Conservation (phyloP, 2,797 vertebrate species). For the Spinibarbus caldwelli region DNA sequence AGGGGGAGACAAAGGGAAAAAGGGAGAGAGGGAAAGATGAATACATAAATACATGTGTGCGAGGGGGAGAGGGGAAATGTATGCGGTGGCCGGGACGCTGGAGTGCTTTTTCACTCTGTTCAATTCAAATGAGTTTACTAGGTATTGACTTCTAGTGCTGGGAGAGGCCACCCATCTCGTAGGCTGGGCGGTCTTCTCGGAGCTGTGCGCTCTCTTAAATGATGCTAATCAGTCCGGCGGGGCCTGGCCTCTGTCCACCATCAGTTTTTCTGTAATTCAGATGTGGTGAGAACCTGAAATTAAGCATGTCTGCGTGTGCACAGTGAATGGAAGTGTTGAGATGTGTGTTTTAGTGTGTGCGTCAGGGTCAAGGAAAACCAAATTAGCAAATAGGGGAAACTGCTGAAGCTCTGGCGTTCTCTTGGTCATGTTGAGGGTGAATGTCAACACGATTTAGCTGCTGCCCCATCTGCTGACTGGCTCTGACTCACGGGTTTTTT, state of each 20-base stretch:
- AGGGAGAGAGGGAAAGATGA: constrained; percentile 50
- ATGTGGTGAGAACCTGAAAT: constrained; percentile 96
- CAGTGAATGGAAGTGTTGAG: constrained; percentile 55
- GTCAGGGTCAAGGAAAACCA: constrained; percentile 69
- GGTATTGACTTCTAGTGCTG: constrained; percentile 87
- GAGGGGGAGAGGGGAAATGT: constrained; percentile 51
- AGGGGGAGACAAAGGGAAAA: constrained; percentile 59
- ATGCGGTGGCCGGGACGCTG: constrained; percentile 71
- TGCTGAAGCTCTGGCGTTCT: constrained; percentile 70
- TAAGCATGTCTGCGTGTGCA: constrained; percentile 87
- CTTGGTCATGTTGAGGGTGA: constrained; percentile 74
- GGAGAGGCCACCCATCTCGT: constrained; percentile 92
- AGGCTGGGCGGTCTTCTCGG: constrained; percentile 76
- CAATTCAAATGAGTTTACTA: constrained; percentile 87
- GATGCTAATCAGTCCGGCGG: constrained; percentile 97
- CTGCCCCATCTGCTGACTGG: constrained; percentile 70
- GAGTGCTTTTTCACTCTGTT: constrained; percentile 80
- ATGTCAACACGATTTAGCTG: constrained; percentile 79
- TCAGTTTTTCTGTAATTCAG: constrained; percentile 92
- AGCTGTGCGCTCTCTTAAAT: constrained; percentile 92
- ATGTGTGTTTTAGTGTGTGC: constrained; percentile 42
- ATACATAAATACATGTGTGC: constrained; percentile 50
- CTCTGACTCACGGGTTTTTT: not conserved
- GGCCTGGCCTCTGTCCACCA: constrained; percentile 90
- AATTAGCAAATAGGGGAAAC: constrained; percentile 75